A percentile compares a stretch with the other conserved stretches of the same genome.
phyloP scores from a whole-genome alignment of 1,140 invertebrate species.

The Fopius arisanus region DNA sequence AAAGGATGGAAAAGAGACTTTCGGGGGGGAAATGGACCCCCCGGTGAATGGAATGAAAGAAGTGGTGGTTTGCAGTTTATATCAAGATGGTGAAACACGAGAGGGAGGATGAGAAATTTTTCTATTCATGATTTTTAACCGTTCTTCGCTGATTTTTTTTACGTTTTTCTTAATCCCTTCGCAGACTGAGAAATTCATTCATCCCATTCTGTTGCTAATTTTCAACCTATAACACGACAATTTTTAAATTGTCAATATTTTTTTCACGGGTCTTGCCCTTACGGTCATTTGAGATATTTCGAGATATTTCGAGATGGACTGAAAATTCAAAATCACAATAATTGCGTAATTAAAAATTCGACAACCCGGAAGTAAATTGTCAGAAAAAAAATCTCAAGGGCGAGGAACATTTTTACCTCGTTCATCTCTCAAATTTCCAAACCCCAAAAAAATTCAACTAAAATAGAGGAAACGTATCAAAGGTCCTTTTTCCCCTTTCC shows the following conservation, averaged over 20 bases:
- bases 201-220: too few relatives aligned
- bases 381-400: neutral
- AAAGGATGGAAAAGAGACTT: neutral
- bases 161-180: neutral
- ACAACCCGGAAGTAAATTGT: neutral
- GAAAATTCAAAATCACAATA: too few relatives aligned
- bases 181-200: too few relatives aligned
- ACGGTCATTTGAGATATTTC: too few relatives aligned
- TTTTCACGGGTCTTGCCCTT: too few relatives aligned
- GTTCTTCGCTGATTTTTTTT: neutral
- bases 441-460: neutral
- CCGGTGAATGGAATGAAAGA: neutral
- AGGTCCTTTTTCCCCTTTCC: constrained; percentile 14
- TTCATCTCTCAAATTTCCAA: constrained; percentile 3
- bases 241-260: too few relatives aligned
- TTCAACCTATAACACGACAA: too few relatives aligned
- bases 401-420: neutral
- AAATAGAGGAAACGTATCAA: neutral
- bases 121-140: neutral
- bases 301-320: too few relatives aligned
- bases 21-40: neutral
- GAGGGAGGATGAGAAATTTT: neutral
- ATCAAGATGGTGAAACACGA: constrained; percentile 5
- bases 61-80: constrained; percentile 3
- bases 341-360: too few relatives aligned